A percentile compares a stretch with the other conserved stretches of the same genome.
Evolutionary conservation across 2,888 invertebrate species (phyloP).

Genomic region (Isoperla grammatica): DNA sequence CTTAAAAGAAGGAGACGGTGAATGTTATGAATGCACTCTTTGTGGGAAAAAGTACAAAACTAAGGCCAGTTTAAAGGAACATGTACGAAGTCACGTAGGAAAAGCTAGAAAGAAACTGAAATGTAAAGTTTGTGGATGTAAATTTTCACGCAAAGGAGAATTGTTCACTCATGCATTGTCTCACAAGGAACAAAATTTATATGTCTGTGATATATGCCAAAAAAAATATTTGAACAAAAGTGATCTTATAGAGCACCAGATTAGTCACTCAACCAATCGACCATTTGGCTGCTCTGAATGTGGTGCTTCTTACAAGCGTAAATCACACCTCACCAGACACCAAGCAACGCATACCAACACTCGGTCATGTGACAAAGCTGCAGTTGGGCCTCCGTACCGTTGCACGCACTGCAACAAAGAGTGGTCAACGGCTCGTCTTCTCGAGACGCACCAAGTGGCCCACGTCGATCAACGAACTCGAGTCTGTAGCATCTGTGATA

Average conservation of each 20-base stretch:
- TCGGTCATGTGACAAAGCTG: neutral
- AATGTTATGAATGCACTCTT: slow-evolving; percentile 12
- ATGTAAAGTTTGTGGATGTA: slow-evolving; percentile 22
- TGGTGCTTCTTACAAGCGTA: slow-evolving; percentile 20
- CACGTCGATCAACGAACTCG: slow-evolving; percentile 56
- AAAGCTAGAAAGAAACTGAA: slow-evolving; percentile 14
- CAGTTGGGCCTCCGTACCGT: neutral
- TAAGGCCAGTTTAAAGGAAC: slow-evolving; percentile 19
- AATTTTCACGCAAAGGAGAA: slow-evolving; percentile 18
- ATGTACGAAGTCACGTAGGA: slow-evolving; percentile 18
- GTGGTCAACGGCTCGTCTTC: slow-evolving; percentile 1
- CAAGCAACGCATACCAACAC: neutral
- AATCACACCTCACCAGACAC: slow-evolving; percentile 23
- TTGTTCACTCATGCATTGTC: slow-evolving; percentile 12
- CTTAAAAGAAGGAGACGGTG: slow-evolving; percentile 3
- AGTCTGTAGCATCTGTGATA: slow-evolving; percentile 60
- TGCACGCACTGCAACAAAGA: slow-evolving; percentile 20
- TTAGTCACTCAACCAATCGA: slow-evolving; percentile 21
- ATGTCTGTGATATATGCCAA: slow-evolving; percentile 7
- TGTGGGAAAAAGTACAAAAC: slow-evolving; percentile 20
- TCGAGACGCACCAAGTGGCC: slow-evolving; percentile 43
- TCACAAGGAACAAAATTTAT: neutral
- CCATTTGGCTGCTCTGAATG: slow-evolving; percentile 20
- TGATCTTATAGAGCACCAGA: slow-evolving; percentile 19
- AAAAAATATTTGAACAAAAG: slow-evolving; percentile 16